phyloP scores from a whole-genome alignment of 2,888 invertebrate species.

The Tetragonula carbonaria region DNA sequence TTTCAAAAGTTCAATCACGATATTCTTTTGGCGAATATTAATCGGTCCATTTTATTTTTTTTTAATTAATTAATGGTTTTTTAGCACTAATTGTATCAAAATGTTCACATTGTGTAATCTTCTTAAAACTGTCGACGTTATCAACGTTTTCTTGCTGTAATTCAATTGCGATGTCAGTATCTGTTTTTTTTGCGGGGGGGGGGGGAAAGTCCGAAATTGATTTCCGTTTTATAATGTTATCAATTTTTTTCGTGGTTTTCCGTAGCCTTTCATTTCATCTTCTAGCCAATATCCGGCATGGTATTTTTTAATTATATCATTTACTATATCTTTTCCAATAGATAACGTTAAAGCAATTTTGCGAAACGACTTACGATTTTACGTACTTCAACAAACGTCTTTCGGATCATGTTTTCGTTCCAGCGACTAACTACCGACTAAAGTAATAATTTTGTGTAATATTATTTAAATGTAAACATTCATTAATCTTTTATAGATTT shows the following conservation, averaged over 20 bases:
- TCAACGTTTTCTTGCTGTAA: constrained; percentile 46
- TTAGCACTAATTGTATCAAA: neutral
- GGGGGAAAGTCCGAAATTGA: neutral
- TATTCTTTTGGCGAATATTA: constrained; percentile 49
- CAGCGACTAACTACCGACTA: too few species aligned
- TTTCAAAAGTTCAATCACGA: constrained; percentile 29
- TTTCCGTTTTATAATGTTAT: neutral
- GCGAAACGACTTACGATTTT: too few species aligned
- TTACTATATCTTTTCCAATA: too few species aligned
- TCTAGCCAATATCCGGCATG: too few species aligned
- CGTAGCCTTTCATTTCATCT: too few species aligned
- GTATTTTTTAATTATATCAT: too few species aligned
- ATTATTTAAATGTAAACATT: too few species aligned
- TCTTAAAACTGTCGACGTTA: constrained; percentile 36
- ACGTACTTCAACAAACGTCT: too few species aligned
- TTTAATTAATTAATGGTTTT: neutral
- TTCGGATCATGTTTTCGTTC: too few species aligned
- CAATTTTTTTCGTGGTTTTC: neutral
- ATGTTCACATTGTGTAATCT: constrained; percentile 17
- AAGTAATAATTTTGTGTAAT: too few species aligned
- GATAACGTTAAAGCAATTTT: too few species aligned
- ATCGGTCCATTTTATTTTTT: constrained; percentile 34
- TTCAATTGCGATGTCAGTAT: constrained; percentile 23
- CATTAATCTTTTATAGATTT: too few species aligned
- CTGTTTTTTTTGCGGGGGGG: neutral